A percentile compares a stretch with the other conserved stretches of the same genome.
Evolutionary conservation across 1,140 invertebrate genomes (phyloP).

Genomic region (Asbolus verrucosus): DNA sequence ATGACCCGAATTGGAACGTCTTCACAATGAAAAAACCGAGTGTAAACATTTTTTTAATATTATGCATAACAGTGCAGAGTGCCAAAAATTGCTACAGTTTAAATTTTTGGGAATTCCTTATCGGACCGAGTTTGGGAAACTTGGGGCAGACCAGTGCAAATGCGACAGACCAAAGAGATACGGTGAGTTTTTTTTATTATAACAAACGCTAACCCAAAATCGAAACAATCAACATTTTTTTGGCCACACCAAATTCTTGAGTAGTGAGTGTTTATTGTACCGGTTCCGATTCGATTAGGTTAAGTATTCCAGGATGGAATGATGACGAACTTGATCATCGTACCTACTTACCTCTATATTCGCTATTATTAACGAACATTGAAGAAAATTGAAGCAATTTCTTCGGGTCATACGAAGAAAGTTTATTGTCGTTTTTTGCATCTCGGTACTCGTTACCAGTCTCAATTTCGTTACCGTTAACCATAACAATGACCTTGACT

Average conservation of each 20-base stretch:
- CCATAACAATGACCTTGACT: constrained; percentile 26
- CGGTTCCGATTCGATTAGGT: constrained; percentile 1
- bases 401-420: neutral
- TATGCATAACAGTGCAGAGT: no score
- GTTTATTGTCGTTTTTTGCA: constrained; percentile 23
- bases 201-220: neutral
- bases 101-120: neutral
- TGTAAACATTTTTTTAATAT: no score
- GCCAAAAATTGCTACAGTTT: no score
- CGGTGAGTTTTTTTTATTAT: neutral
- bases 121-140: constrained; percentile 9
- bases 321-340: constrained; percentile 17
- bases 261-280: neutral
- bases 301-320: constrained; percentile 9
- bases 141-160: neutral
- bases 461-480: constrained; percentile 39
- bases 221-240: neutral
- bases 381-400: constrained; percentile 25
- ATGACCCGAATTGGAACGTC: no score
- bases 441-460: neutral
- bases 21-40: no score
- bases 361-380: constrained; percentile 24
- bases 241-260: neutral
- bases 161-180: no score
- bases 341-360: constrained; percentile 33